These are phyloP conservation scores for Geothlypis trichas DNA, from an alignment of 2,113 vertebrate genomes.

Conservation along the genomic window DNA sequence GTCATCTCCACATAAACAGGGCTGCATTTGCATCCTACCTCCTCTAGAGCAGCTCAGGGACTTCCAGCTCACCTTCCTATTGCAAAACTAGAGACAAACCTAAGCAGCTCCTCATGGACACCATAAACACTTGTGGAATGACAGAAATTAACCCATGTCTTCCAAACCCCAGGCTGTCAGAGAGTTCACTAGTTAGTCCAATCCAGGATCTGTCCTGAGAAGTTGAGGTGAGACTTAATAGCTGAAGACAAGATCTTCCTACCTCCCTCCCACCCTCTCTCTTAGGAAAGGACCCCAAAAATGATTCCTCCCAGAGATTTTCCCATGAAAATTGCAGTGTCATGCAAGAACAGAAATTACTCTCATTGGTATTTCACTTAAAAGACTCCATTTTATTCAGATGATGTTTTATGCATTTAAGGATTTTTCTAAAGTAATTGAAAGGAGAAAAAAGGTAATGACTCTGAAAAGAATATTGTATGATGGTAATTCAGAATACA, in stretches of 20 bases:
- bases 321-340: not conserved
- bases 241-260: not conserved
- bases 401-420: not conserved
- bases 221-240: not conserved
- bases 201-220: not conserved
- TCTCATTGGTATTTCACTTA: not conserved
- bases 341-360: not conserved
- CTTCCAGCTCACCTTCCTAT: not conserved
- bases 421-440: slow-evolving; percentile 5
- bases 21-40: fast-evolving
- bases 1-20: not conserved
- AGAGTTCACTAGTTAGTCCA: not conserved
- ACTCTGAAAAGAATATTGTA: slow-evolving; percentile 27
- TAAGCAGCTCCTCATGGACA: not conserved
- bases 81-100: not conserved
- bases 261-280: too few relatives aligned
- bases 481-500: slow-evolving; percentile 16
- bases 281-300: not conserved
- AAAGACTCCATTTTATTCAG: not conserved
- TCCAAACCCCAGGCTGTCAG: not conserved
- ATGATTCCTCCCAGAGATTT: not conserved
- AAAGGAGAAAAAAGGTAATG: not conserved
- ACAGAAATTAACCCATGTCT: not conserved
- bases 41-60: not conserved
- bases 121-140: not conserved